Base-by-base conservation (phyloP, 2,113 vertebrate genomes). In the Apeltes quadracus region DNA sequence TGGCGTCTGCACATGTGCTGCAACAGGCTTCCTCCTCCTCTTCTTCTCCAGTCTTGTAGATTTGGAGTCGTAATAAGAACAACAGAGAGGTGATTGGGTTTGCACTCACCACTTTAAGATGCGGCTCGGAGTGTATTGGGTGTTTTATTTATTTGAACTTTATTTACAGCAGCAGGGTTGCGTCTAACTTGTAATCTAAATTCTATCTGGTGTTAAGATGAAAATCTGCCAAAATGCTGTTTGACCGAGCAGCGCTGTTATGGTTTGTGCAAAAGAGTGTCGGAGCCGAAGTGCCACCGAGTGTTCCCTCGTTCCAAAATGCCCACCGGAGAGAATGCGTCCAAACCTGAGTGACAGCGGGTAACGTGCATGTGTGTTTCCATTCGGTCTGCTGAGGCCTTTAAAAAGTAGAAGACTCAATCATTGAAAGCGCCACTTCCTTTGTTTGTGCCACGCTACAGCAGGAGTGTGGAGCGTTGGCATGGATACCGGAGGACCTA, bases 401-500 rank as follows among this genome's bases (percentile, higher is more conserved):
- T 43, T n/a, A n/a, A 48, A n/a, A 46, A 7, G 43, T 18, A 43
- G 41, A 43, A 43, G 41, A 8, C 44, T 48, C 44, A 48, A 8
- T 48, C 20, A 48, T 48, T 48, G 7, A 48, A 48, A 48, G 44
- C 8, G 43, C 20, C 43, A 20, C 43, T 7, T 46, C 43, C 43
- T 16, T 5, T 41, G 38, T 39, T 39, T 39, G 36, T 38, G n/a
- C n/a, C n/a, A n/a, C n/a, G n/a, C n/a, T 72, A 69, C 71, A 74
- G 57, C 22, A n/a, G 34, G 20, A 62, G 74, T 55, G 79, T 74
- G 44, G 69, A 72, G 48, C 5, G 5, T 48, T 69, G 41, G 65
- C 62, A 68, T 34, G 56, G 75, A 66, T 82, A 76, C 84, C 73
- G 15, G 57, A 84, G 72, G 69, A 77, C 75, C 58, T 59, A 72